These are phyloP conservation scores for Heliconius ismenius DNA, from an alignment of 2,888 invertebrate species.

Conservation along the genomic window DNA sequence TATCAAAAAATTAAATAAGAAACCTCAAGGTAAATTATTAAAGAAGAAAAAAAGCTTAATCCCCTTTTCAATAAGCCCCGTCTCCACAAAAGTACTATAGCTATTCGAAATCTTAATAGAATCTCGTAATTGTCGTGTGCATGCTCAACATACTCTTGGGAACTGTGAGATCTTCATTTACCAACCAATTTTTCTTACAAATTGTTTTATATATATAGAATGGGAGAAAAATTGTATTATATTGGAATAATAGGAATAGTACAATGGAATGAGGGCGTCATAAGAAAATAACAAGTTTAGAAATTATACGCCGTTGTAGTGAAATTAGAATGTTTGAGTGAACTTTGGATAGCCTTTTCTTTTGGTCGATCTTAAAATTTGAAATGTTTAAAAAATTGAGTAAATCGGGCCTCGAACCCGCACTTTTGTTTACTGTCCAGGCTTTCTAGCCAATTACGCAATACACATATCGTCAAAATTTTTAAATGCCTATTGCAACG, in stretches of 20 bases:
- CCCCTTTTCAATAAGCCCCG: constrained; percentile 2
- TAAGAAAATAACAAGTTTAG: too few relatives aligned
- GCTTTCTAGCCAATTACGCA: too few relatives aligned
- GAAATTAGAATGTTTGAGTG: too few relatives aligned
- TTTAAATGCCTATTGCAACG: too few relatives aligned
- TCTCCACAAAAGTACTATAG: neutral
- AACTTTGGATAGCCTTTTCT: too few relatives aligned
- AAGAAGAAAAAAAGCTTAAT: neutral
- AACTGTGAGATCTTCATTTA: constrained; percentile 6
- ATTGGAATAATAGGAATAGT: neutral
- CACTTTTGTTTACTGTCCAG: too few relatives aligned
- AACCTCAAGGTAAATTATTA: neutral
- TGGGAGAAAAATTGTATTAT: neutral
- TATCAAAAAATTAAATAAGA: neutral
- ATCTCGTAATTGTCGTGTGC: constrained; percentile 14
- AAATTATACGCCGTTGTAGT: too few relatives aligned
- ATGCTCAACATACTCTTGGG: constrained; percentile 3
- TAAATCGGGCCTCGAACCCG: too few relatives aligned
- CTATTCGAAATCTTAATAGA: constrained; percentile 22
- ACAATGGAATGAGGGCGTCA: neutral
- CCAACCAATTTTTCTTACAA: constrained; percentile 7
- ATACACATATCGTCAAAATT: too few relatives aligned
- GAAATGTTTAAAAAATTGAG: too few relatives aligned
- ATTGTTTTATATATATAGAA: constrained; percentile 19
- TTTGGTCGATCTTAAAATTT: too few relatives aligned